phyloP scores from a whole-genome alignment of 2,113 vertebrate genomes.

The Galemys pyrenaicus region DNA sequence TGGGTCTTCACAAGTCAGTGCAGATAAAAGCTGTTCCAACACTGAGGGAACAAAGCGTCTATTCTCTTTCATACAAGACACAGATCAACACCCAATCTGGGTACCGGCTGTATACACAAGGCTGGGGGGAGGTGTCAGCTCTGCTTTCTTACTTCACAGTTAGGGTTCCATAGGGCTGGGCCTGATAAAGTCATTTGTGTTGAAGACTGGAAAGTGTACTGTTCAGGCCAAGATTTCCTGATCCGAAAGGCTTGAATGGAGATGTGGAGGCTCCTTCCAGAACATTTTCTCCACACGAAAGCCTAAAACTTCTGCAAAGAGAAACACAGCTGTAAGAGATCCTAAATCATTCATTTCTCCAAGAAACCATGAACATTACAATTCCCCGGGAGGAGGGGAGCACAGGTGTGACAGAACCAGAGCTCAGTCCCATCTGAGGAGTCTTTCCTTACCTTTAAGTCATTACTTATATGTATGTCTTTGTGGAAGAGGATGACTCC shows the following conservation, averaged over 20 bases:
- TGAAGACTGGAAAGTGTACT: neutral
- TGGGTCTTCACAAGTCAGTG: neutral
- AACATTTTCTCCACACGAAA: neutral
- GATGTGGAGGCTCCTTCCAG: neutral
- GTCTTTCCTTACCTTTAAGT: neutral
- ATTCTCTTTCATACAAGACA: neutral
- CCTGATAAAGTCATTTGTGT: conserved; percentile 16
- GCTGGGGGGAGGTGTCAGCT: neutral
- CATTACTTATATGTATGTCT: neutral
- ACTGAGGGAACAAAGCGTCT: conserved; percentile 14
- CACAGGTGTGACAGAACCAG: neutral
- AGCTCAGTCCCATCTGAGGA: neutral
- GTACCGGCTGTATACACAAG: neutral
- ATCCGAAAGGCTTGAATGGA: neutral
- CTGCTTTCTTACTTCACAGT: neutral
- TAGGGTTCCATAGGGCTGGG: neutral
- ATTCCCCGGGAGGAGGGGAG: too few relatives aligned
- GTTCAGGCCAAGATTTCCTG: neutral
- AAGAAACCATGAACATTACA: neutral
- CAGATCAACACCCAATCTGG: neutral
- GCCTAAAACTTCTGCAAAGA: neutral
- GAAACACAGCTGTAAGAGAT: neutral
- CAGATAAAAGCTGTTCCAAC: neutral
- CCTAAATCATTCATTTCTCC: neutral
- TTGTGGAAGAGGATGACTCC: neutral